Conservation (phyloP, 2,113 vertebrate species). For the Junco hyemalis region DNA sequence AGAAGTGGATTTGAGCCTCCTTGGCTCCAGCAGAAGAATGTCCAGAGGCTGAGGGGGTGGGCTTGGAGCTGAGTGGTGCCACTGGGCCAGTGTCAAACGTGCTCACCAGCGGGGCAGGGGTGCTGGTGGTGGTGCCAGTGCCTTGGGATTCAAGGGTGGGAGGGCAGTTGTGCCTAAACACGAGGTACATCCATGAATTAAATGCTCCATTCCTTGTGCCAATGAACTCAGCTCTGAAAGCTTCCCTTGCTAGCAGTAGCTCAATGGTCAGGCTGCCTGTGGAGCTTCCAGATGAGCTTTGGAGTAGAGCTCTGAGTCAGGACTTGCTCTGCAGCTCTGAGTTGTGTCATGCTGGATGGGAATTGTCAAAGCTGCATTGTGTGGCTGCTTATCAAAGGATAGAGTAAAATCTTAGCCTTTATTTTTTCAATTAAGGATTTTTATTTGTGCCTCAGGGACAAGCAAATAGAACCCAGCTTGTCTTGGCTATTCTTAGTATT, state of each 20-base stretch:
- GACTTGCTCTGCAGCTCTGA: background rate
- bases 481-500: background rate
- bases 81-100: accelerated
- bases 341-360: background rate
- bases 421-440: background rate
- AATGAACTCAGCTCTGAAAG: background rate
- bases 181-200: background rate
- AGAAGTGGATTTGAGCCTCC: background rate
- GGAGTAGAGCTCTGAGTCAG: background rate
- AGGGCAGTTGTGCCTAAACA: background rate
- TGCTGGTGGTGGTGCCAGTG: background rate
- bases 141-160: background rate
- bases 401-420: background rate
- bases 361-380: background rate
- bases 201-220: background rate
- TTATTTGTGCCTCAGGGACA: background rate
- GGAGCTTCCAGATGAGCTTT: background rate
- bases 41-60: background rate
- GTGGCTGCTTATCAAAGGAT: background rate
- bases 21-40: background rate
- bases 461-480: background rate
- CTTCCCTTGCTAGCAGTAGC: background rate
- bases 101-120: background rate
- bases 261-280: background rate
- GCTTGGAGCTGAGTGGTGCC: accelerated